phyloP scores from a whole-genome alignment of 2,797 vertebrate species.

The Sebastes diaconus region DNA sequence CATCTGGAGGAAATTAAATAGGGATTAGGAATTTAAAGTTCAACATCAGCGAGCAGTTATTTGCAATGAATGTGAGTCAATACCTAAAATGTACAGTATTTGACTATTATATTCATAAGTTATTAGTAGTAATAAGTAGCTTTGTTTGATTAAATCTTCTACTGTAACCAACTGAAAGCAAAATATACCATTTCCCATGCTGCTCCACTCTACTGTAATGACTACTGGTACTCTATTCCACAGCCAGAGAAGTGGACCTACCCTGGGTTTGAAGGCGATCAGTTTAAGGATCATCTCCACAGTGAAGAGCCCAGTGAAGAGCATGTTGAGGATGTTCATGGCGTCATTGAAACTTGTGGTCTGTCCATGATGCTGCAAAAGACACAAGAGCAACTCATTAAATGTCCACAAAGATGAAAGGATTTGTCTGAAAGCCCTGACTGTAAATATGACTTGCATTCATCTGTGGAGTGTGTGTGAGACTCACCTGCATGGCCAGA shows the following conservation, averaged over 20 bases:
- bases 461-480: neutral
- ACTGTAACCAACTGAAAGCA: neutral
- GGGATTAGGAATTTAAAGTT: conserved; percentile 12
- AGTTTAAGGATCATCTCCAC: conserved; percentile 99
- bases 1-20: conserved; percentile 29
- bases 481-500: conserved; percentile 97
- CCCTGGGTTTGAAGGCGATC: conserved; percentile 99
- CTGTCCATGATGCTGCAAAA: conserved; percentile 85
- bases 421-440: neutral
- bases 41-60: conserved; percentile 3
- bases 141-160: neutral
- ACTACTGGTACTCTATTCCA: neutral
- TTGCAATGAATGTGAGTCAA: neutral
- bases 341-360: conserved; percentile 93
- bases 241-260: conserved; percentile 74
- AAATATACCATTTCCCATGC: neutral
- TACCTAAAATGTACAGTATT: neutral
- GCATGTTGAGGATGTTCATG: conserved; percentile 99
- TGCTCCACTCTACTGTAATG: neutral
- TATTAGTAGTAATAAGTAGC: neutral
- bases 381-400: conserved; percentile 1
- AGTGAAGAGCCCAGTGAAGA: conserved; percentile 99
- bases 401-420: neutral
- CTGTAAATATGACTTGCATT: neutral
- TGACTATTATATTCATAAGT: neutral